Evolutionary conservation across 2,888 invertebrate genomes (phyloP).

Genomic region (Carabus problematicus): DNA sequence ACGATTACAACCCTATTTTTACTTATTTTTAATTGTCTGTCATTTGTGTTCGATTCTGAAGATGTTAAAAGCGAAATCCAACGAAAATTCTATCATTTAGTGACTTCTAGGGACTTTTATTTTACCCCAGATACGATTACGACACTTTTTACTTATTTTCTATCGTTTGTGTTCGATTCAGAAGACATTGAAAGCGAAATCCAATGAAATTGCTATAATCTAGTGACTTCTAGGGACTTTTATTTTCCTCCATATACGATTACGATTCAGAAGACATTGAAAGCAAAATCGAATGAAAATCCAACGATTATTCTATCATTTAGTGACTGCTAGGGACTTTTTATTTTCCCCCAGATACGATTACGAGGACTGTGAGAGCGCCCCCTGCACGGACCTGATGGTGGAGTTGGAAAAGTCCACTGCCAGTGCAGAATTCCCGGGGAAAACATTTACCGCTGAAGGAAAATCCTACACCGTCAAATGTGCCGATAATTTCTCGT

Average conservation of each 20-base stretch:
- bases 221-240: too few species aligned
- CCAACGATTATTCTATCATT: too few species aligned
- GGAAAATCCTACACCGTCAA: conserved; percentile 80
- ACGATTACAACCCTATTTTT: too few species aligned
- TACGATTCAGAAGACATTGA: conserved; percentile 1
- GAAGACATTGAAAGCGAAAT: neutral
- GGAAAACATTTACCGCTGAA: conserved; percentile 64
- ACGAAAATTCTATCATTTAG: too few species aligned
- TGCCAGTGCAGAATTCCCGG: conserved; percentile 67
- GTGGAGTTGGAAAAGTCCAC: conserved; percentile 74
- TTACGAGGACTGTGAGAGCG: conserved; percentile 94
- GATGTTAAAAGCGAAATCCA: neutral
- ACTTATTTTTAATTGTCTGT: too few species aligned
- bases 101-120: too few species aligned
- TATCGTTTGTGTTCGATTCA: too few species aligned
- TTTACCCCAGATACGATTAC: too few species aligned
- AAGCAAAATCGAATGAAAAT: conserved; percentile 8
- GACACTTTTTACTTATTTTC: too few species aligned
- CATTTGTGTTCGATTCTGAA: too few species aligned
- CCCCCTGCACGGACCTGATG: conserved; percentile 92
- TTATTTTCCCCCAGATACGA: conserved; percentile 75
- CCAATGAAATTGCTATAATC: too few species aligned
- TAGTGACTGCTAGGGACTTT: neutral
- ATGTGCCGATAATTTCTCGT: conserved; percentile 91
- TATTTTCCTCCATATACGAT: too few species aligned